Percentiles rank a stretch among this genome's conserved stretches.
Conservation (phyloP, 2,888 invertebrate genomes). For the Gymnocheta viridis region DNA sequence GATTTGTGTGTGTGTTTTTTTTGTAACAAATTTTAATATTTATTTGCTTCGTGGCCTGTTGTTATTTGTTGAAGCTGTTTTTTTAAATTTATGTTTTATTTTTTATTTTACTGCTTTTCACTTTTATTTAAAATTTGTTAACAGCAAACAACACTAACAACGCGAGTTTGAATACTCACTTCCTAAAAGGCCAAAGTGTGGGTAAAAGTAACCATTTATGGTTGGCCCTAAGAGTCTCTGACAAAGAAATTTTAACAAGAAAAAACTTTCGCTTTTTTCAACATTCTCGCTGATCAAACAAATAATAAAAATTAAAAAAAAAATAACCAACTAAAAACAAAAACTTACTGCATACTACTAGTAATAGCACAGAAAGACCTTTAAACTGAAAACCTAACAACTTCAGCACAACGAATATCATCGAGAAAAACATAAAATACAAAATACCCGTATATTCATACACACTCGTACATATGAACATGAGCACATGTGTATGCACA, state of each 20-base stretch:
- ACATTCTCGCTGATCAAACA: conserved; percentile 67
- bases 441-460: conserved; percentile 54
- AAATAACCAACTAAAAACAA: conserved; percentile 5
- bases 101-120: conserved; percentile 60
- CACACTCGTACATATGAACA: conserved; percentile 50
- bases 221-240: conserved; percentile 57
- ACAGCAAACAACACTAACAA: neutral
- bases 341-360: neutral
- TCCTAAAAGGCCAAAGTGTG: conserved; percentile 64
- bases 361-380: conserved; percentile 37
- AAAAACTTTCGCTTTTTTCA: conserved; percentile 68
- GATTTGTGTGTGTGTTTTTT: neutral
- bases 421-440: neutral
- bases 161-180: neutral
- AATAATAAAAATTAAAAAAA: conserved; percentile 48
- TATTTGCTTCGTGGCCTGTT: neutral
- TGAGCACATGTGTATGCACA: neutral
- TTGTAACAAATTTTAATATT: no score
- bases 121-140: conserved; percentile 52
- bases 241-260: conserved; percentile 39
- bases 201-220: conserved; percentile 65
- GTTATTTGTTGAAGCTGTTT: neutral
- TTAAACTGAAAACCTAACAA: conserved; percentile 12
- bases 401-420: neutral
- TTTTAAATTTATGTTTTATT: conserved; percentile 36